phyloP scores from a whole-genome alignment of 2,113 vertebrate species.

The Actenoides lindsayi region DNA sequence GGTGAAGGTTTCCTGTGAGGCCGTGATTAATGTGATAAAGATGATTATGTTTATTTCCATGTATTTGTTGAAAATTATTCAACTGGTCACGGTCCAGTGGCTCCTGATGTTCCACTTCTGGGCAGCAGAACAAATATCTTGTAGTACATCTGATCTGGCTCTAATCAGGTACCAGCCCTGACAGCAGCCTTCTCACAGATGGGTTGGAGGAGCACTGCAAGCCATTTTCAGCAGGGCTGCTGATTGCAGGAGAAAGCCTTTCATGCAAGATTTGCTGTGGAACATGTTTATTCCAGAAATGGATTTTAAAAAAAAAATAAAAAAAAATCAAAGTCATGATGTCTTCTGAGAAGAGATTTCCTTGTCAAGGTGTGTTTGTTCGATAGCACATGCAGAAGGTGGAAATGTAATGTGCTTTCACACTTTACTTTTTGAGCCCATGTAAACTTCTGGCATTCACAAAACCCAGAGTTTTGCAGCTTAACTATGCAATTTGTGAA shows the following conservation, averaged over 20 bases:
- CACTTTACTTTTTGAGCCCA: background rate
- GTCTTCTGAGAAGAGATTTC: constrained; percentile 12
- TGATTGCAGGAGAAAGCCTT: background rate
- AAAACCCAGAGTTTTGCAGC: background rate
- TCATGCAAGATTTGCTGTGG: background rate
- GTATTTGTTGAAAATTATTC: constrained; percentile 22
- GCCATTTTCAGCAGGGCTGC: background rate
- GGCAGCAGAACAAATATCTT: constrained; percentile 25
- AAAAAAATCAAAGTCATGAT: background rate
- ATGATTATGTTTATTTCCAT: constrained; percentile 40
- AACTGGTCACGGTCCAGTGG: constrained; percentile 4
- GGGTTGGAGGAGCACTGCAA: background rate
- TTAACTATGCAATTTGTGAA: background rate
- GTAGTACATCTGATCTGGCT: background rate
- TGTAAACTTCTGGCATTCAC: background rate
- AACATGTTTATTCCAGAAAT: background rate
- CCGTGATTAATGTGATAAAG: constrained; percentile 10
- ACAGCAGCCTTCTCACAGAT: background rate
- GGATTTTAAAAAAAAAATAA: background rate
- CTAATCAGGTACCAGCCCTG: background rate
- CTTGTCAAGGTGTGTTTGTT: constrained; percentile 29
- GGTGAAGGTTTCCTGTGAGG: background rate
- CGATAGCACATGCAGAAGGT: constrained; percentile 15
- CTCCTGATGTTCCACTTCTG: constrained; percentile 32
- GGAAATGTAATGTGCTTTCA: constrained; percentile 15